Conservation (phyloP, 2,888 invertebrate genomes). For the Argyresthia albistria region DNA sequence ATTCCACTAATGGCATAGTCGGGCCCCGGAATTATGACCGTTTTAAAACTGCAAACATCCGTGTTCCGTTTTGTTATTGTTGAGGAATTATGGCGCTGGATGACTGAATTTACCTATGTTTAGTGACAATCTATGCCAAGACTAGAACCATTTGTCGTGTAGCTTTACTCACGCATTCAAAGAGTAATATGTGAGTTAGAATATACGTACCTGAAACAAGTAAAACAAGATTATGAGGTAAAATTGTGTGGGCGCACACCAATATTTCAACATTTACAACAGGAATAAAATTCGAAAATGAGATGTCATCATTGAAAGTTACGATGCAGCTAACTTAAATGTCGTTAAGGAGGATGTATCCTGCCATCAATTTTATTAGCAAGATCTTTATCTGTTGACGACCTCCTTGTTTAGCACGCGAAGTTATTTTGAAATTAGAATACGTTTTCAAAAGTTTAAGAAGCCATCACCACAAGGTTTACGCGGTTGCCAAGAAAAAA, state of each 20-base stretch:
- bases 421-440: too few species aligned
- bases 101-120: neutral
- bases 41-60: slow-evolving; percentile 20
- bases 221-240: neutral
- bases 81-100: slow-evolving; percentile 1
- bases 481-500: too few species aligned
- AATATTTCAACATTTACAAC: slow-evolving; percentile 5
- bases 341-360: neutral
- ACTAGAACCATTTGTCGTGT: neutral
- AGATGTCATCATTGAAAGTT: slow-evolving; percentile 2
- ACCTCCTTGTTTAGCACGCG: neutral
- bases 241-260: neutral
- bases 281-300: slow-evolving; percentile 8
- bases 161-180: neutral
- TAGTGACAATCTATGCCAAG: neutral
- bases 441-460: too few species aligned
- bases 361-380: slow-evolving; percentile 1
- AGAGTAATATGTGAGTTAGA: too few species aligned
- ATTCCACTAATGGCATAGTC: slow-evolving; percentile 47
- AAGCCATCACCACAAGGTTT: too few species aligned
- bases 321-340: neutral
- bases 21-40: slow-evolving; percentile 28
- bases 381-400: neutral
- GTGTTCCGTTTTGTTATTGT: neutral
- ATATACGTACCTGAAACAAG: neutral